Base-by-base conservation (phyloP, 2,797 vertebrate species). In the Aeoliscus strigatus region DNA sequence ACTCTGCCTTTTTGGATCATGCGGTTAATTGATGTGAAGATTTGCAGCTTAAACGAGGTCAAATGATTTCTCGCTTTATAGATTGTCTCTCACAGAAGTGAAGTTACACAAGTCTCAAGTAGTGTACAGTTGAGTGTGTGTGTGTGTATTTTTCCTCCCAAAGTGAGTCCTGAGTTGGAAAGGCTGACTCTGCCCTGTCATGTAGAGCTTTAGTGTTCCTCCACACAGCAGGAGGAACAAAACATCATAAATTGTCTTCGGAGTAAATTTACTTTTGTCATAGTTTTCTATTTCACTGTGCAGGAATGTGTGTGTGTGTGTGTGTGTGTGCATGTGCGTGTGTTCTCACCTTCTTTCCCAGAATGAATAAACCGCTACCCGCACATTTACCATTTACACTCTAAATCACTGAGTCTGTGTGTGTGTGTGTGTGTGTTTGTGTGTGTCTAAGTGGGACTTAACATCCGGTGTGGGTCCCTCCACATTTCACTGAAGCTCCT, bases 131-230 rank as follows among this genome's bases (percentile, higher is more conserved):
- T 39, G 2, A 48, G 3, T 29, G 11, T 46, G 17, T 26, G 10
- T 11, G 8, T 30, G 27, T 17, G 13, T 31, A 29, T 35, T 41
- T 45, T 53, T 14, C 60, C 30, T 49, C 51, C 57, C 58, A 61
- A 24, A 55, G 33, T 71, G 25, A 66, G 56, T 31, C 65, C 64
- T 68, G 58, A 50, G 31, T 56, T 78, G 67, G 65, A 63, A 52
- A 16, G n/a, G 15, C 10, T 27, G 21, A 55, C 25, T 64, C 14
- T 18, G 29, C 13, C 41, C 51, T 66, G 70, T 81, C 73, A 71
- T 12, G 9, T 35, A 57, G 42, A 81, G 79, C 81, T 85, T 83
- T 83, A 82, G 61, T 86, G 80, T 86, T 83, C 82, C 64, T 40
- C 24, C 67, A 49, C 60, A 23, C 51, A 51, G 72, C 26, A 30